Base-by-base conservation (phyloP, 2,113 vertebrate species). In the Aptenodytes patagonicus region DNA sequence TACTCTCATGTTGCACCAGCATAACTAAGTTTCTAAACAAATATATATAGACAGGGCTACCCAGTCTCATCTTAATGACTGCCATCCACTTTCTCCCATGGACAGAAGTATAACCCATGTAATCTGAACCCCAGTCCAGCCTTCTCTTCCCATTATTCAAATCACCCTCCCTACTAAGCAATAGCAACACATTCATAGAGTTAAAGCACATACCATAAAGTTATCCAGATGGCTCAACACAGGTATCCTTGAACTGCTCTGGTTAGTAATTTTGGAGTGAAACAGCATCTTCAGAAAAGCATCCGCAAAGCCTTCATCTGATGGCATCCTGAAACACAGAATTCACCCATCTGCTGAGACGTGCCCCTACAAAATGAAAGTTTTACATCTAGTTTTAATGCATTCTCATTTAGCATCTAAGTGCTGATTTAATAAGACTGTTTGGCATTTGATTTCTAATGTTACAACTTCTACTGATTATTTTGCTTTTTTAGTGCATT, bases 21-120 rank as follows among this genome's bases (percentile, higher is more conserved):
- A 10, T 70, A 82, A 64, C 31, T 40, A 2, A 34, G 25, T 76
- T 83, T 68, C 32, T 49, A 25, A 38, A 36, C 31, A 72, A 61
- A 49, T 4, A 0, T 17, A 46, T 6, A 28, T 2, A 72, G 77
- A 17, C 18, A 88, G 28, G 28, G 36, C 42, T 86, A 26, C 34
- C 14, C 51, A 52, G 60, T 44, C 73, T 60, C 32, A 34, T n/a
- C 44, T 52, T 11, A 58, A 31, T 21, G 49, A 24, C 5, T 38
- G 60, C 9, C 40, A 46, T 17, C 22, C 34, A 4, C 73, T 40
- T 70, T 46, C 14, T 78, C 9, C 47, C n/a, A 54, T 2, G 12
- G 60, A 32, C 51, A 79, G 19, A 62, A 78, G 13, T 2, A 9
- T 0, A 29, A 65, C 17, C 7, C 20, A 10, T 0, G 0, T 6